A percentile compares a stretch with the other conserved stretches of the same genome.
Conservation (phyloP, 2,113 vertebrate species). For the Isurus oxyrinchus region DNA sequence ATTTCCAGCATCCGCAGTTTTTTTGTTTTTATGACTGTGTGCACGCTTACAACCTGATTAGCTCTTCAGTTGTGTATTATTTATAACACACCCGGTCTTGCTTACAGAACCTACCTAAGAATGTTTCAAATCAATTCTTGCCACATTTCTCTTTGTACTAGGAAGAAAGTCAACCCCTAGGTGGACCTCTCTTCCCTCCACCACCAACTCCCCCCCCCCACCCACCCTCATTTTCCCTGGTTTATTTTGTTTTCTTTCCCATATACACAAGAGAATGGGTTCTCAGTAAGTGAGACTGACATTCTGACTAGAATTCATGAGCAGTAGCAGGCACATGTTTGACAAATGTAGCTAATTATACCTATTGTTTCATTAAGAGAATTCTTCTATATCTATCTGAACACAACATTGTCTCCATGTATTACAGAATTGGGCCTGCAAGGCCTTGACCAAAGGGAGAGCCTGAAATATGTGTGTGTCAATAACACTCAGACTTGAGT, state of each 20-base stretch:
- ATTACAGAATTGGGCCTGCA: background rate
- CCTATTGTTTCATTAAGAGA: background rate
- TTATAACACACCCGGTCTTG: background rate
- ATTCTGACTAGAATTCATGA: background rate
- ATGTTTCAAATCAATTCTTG: background rate
- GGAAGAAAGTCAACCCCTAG: background rate
- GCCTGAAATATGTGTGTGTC: background rate
- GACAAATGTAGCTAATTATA: background rate
- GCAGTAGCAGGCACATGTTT: background rate
- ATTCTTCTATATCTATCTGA: background rate
- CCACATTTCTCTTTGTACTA: background rate
- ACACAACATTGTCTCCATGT: background rate
- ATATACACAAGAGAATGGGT: background rate
- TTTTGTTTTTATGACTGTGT: too few species aligned
- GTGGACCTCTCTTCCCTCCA: background rate
- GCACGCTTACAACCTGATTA: background rate
- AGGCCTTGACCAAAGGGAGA: background rate
- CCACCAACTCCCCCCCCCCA: too few species aligned
- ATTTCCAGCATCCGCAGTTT: too few species aligned
- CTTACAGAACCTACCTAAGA: background rate
- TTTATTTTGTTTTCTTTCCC: background rate
- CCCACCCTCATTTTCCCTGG: background rate
- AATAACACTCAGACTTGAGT: background rate
- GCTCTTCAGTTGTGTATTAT: background rate
- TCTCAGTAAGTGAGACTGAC: background rate